Evolutionary conservation across 1,140 invertebrate species (phyloP), one percentile per base, ranked within the genome.

Genomic region (Ptiloglossa arizonensis): DNA sequence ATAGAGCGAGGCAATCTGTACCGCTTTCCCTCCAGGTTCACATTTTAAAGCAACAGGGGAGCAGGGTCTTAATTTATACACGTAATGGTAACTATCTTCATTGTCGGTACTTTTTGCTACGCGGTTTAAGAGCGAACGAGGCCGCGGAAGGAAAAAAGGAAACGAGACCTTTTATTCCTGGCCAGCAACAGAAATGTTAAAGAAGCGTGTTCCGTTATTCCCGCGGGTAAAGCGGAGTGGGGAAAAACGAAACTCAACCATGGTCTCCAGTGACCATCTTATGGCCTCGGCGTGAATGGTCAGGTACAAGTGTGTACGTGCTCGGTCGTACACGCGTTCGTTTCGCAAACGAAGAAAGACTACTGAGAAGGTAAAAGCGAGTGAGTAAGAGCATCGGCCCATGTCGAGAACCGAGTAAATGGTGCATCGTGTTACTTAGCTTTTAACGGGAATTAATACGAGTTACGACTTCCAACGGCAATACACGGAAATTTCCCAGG

Each of bases 371-470:
- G 19, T 32, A 19, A 11, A 8, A 27, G 15, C 8, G 46, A 44
- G 22, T 19, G n/a, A 70, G 59, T 46, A 41, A 62, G 54, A 74
- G 71, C 70, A 85, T 86, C 70, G 60, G 44, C 41, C 59, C 80
- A 24, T 56, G 48, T 52, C 69, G 50, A 19, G 66, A 50, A 38
- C 4, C 24, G 46, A 32, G 60, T 68, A 82, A 77, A 84, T 68
- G 75, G 50, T 59, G 79, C 82, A 77, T 80, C 79, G 50, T 68
- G 79, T 86, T 82, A 86, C 85, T 82, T 86, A 69, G 76, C 82
- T 82, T 72, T 86, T 85, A 86, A 77, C 73, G 64, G 74, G 71
- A 81, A 87, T 86, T 87, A 86, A 86, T 80, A 84, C 68, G 72
- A 84, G 80, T 82, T 86, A 84, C 76, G 50, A 59, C 74, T 38